Percentiles rank a stretch among this genome's conserved stretches.
Conservation (phyloP, 2,113 vertebrate genomes). For the human region DNA sequence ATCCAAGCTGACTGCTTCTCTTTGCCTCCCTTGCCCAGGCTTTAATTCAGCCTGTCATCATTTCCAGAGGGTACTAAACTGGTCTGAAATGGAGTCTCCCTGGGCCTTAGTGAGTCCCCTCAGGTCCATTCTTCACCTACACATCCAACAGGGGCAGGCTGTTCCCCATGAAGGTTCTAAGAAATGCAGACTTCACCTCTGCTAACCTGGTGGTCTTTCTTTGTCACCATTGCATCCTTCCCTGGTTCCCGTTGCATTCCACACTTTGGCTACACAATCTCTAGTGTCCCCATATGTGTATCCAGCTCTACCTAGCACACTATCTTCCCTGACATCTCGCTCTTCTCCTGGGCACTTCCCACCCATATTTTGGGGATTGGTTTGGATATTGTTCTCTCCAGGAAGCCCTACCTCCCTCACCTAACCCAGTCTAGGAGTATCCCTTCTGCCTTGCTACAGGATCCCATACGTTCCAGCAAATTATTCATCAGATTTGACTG, state of each 20-base stretch:
- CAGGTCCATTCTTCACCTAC: not conserved
- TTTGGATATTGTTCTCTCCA: not conserved
- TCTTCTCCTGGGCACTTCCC: not conserved
- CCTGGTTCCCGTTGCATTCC: no score
- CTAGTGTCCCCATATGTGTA: not conserved
- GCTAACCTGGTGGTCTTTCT: fast-evolving
- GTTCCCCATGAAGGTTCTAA: no score
- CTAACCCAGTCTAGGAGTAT: no score
- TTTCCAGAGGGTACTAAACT: not conserved
- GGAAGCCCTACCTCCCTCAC: not conserved
- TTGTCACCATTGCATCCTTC: no score
- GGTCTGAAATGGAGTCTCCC: not conserved
- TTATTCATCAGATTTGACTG: not conserved
- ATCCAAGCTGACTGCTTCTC: not conserved
- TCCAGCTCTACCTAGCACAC: not conserved
- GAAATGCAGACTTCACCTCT: not conserved
- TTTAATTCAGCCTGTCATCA: not conserved
- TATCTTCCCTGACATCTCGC: not conserved
- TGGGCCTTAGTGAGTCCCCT: no score
- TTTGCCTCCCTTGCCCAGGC: no score
- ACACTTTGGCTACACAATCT: no score
- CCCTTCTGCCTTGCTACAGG: no score
- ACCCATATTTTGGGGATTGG: fast-evolving
- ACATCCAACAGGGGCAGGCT: fast-evolving
- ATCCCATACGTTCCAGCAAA: no score